These are phyloP conservation scores for Wiebesia pumilae DNA, from an alignment of 1,140 invertebrate species.

Conservation along the genomic window DNA sequence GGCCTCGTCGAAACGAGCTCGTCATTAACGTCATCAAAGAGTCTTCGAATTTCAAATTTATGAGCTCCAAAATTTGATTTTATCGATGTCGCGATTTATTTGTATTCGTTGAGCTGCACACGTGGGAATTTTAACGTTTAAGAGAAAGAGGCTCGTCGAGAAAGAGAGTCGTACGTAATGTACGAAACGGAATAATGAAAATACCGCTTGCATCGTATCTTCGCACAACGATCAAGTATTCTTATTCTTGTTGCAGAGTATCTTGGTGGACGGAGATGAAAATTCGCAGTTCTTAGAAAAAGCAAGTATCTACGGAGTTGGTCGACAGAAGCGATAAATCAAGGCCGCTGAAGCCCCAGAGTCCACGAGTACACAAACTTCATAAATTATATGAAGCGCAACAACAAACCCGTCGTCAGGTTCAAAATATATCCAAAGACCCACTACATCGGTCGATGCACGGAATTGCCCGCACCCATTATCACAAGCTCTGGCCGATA, in stretches of 20 bases:
- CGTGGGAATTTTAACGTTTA: too few species aligned
- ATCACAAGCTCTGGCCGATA: slow-evolving; percentile 17
- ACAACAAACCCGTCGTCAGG: slow-evolving; percentile 38
- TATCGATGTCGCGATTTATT: too few species aligned
- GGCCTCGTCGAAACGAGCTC: too few species aligned
- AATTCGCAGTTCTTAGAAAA: slow-evolving; percentile 42
- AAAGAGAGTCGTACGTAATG: too few species aligned
- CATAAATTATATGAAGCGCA: slow-evolving; percentile 53
- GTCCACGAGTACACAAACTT: slow-evolving; percentile 18
- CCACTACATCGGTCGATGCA: slow-evolving; percentile 27
- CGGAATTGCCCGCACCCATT: slow-evolving; percentile 15
- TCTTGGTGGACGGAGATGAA: neutral
- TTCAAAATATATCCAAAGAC: slow-evolving; percentile 45
- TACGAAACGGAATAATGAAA: too few species aligned
- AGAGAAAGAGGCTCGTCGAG: too few species aligned
- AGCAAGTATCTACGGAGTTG: slow-evolving; percentile 19
- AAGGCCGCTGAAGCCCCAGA: neutral
- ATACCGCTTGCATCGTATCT: neutral
- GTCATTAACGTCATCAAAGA: too few species aligned
- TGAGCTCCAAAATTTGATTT: too few species aligned
- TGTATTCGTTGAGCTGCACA: too few species aligned
- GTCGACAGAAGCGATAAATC: slow-evolving; percentile 35
- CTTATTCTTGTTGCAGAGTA: neutral
- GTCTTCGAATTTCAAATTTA: too few species aligned
- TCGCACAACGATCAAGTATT: neutral